Base-by-base conservation (phyloP, 1,140 invertebrate species). In the Bombus waltoni region DNA sequence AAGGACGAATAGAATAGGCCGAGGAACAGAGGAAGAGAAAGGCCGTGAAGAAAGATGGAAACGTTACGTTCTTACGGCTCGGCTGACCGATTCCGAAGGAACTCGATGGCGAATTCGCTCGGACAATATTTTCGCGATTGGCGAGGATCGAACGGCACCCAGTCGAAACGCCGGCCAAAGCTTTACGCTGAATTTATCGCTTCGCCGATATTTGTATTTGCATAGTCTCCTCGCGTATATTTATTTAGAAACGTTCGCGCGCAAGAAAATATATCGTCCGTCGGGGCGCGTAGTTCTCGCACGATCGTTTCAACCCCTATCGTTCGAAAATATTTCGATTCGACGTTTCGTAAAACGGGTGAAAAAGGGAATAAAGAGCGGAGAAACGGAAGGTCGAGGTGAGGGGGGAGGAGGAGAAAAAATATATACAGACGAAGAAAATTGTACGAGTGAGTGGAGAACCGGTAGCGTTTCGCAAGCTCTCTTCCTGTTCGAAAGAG, bases 151-250 rank as follows among this genome's bases (percentile, higher is more conserved):
- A 28, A 74, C 6, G 42, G 42, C 1, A 9, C 66, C 53, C 40
- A 13, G 40, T 10, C n/a, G 3, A 42, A 11, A 65, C 10, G 9
- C 28, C 40, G 42, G 80, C n/a, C 38, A 74, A 82, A 82, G 57
- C 71, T 62, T 75, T 75, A 65, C 71, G 32, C 3, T 75, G 81
- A 75, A 82, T 82, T 82, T 82, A 82, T 82, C 81, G 81, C 62
- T 82, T 72, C 57, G 71, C 35, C 71, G 71, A 82, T 82, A 82
- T 75, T 82, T 75, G 57, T 82, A 75, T 82, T 82, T 82, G 71
- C 81, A 82, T 82, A 82, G 81, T 82, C 80, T 81, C 71, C 40
- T 74, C 57, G 40, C 57, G 81, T 82, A 75, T 82, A 75, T 82
- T 75, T 82, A 82, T 73, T 82, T 75, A 82, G 71, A 82, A 82